These are phyloP conservation scores for Podarcis siculus DNA, from an alignment of 2,797 vertebrate genomes.

Conservation along the genomic window DNA sequence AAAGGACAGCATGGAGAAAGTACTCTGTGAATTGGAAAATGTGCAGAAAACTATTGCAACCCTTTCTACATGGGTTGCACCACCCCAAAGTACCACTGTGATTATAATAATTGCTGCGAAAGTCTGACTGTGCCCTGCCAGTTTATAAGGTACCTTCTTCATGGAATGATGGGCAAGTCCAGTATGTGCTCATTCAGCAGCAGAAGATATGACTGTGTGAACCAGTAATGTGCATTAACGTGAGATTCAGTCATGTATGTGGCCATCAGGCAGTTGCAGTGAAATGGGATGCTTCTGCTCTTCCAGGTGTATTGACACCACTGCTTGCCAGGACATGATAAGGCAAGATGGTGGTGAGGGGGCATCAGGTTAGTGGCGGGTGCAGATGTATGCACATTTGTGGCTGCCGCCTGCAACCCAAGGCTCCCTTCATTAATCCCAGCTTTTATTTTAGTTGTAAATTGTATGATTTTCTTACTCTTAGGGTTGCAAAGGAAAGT, in stretches of 20 bases:
- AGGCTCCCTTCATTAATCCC: no score
- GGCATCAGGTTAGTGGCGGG: neutral
- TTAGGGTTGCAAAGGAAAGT: neutral
- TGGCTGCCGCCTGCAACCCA: no score
- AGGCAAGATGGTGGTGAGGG: neutral
- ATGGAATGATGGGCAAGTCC: neutral
- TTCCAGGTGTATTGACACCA: neutral
- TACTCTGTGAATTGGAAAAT: neutral
- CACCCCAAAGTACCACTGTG: neutral
- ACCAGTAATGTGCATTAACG: neutral
- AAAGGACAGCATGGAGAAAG: neutral
- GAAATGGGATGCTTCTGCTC: no score
- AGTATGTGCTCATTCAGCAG: neutral
- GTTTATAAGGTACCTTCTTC: neutral
- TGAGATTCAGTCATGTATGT: no score
- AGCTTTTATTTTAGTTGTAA: neutral
- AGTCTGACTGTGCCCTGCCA: neutral
- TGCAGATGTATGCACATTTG: no score
- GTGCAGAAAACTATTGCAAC: neutral
- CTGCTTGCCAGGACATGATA: neutral
- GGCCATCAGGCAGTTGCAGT: no score
- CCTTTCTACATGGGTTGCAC: neutral
- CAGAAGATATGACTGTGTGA: neutral
- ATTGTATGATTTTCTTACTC: neutral
- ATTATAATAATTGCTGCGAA: neutral